phyloP scores from a whole-genome alignment of 2,113 vertebrate species.

The Equus przewalskii region DNA sequence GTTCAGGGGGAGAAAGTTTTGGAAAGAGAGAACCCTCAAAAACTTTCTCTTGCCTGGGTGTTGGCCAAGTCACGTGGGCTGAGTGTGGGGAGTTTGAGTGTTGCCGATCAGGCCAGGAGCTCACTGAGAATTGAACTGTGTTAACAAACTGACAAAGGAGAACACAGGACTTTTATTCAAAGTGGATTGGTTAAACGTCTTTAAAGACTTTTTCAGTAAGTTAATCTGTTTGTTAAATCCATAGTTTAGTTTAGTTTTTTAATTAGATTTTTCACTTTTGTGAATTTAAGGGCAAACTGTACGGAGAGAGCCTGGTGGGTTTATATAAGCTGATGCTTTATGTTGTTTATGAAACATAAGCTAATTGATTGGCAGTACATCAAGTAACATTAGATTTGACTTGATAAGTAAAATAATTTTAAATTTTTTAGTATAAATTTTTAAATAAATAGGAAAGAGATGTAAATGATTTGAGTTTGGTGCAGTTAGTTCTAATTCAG shows the following conservation, averaged over 20 bases:
- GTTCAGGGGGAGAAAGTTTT: constrained; percentile 60
- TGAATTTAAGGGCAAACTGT: constrained; percentile 53
- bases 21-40: constrained; percentile 73
- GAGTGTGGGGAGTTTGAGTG: constrained; percentile 86
- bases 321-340: constrained; percentile 37
- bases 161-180: constrained; percentile 87
- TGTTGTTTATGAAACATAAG: constrained; percentile 47
- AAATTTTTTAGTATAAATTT: constrained; percentile 48
- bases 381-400: constrained; percentile 49
- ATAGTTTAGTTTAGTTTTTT: constrained; percentile 61
- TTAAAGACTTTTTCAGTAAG: constrained; percentile 95
- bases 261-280: constrained; percentile 57
- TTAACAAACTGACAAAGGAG: constrained; percentile 88
- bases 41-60: constrained; percentile 85
- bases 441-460: constrained; percentile 35
- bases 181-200: constrained; percentile 94
- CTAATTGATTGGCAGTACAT: constrained; percentile 4
- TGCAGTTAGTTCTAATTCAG: constrained; percentile 41
- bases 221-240: constrained; percentile 83
- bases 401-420: constrained; percentile 58
- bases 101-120: constrained; percentile 86
- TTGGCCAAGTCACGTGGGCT: constrained; percentile 88
- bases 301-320: background rate
- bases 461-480: constrained; percentile 10
- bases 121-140: constrained; percentile 89